Conservation (phyloP, 2,888 invertebrate genomes). For the Drosophila gaucha region DNA sequence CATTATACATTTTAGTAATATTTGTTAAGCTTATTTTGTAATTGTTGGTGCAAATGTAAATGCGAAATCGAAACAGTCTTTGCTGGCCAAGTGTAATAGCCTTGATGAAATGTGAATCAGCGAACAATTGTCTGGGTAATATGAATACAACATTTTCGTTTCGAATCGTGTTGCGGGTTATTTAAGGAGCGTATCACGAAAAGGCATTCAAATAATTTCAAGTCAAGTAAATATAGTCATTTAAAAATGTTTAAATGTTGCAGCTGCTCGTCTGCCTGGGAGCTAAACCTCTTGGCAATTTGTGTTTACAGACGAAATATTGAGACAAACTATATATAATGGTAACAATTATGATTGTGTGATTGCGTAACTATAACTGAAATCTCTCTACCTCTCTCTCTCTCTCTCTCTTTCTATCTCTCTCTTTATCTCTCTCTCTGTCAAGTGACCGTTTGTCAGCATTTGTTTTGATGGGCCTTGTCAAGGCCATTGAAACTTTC, state of each 20-base stretch:
- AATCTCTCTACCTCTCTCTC: slow-evolving; percentile 42
- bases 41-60: neutral
- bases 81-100: slow-evolving; percentile 1
- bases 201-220: neutral
- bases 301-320: neutral
- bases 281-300: neutral
- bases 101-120: slow-evolving; percentile 7
- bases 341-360: slow-evolving; percentile 36
- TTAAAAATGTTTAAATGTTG: slow-evolving; percentile 11
- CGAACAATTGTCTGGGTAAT: slow-evolving; percentile 3
- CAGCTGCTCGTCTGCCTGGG: slow-evolving; percentile 43
- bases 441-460: too few species aligned
- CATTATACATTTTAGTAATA: too few species aligned
- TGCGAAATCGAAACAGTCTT: neutral
- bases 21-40: too few species aligned
- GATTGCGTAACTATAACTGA: slow-evolving; percentile 27
- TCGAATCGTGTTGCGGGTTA: slow-evolving; percentile 7
- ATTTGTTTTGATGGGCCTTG: slow-evolving; percentile 43
- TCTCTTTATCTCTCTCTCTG: neutral
- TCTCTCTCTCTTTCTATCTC: neutral
- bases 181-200: slow-evolving; percentile 30
- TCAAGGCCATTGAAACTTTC: slow-evolving; percentile 72
- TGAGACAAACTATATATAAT: slow-evolving; percentile 16
- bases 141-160: neutral
- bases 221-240: neutral